Evolutionary conservation across 2,888 invertebrate species (phyloP), one percentile per base, ranked within the genome.

Genomic region (Caenorhabditis imperialis): DNA sequence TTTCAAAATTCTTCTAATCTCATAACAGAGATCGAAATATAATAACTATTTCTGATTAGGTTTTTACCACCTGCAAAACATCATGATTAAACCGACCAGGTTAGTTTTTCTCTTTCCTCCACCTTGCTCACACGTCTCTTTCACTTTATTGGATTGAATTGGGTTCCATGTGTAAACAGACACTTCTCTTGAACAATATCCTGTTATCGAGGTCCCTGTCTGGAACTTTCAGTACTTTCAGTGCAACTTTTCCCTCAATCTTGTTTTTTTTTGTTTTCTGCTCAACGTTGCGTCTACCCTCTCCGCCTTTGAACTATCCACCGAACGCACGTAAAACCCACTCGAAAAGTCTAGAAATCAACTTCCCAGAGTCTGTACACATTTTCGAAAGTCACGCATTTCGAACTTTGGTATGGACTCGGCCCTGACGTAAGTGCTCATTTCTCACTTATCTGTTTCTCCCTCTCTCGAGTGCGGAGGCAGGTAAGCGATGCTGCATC

Each of bases 301-400:
- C n/a, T 18, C 8, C 16, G 12, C 8, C 40, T 61, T 51, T 51
- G 50, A 40, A 42, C 51, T 61, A 42, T 14, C 4, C 8, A 12
- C 2, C 54, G 54, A 55, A 54, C 65, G 38, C 63, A 48, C 55
- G 55, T 54, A 22, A 40, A 27, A 47, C 37, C 33, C 50, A 51
- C 51, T 51, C 25, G 51, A 51, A 38, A 51, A 51, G 51, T 38
- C 16, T 38, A 47, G 53, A 45, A 38, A 27, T 35, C 65, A 65
- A 38, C 20, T 22, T 33, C 23, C 48, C 48, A 27, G 33, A 40
- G 45, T 57, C 37, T 54, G 57, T 23, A 42, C 50, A 48, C 50
- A 18, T 35, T 67, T 65, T 44, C 16, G 40, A 67, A 67, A 67
- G 57, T 67, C 67, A 67, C 67, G 67, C 50, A 67, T 48, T 42